Percentiles rank a stretch among this genome's conserved stretches.
Conservation (phyloP, 2,797 vertebrate species). For the Spinibarbus caldwelli region DNA sequence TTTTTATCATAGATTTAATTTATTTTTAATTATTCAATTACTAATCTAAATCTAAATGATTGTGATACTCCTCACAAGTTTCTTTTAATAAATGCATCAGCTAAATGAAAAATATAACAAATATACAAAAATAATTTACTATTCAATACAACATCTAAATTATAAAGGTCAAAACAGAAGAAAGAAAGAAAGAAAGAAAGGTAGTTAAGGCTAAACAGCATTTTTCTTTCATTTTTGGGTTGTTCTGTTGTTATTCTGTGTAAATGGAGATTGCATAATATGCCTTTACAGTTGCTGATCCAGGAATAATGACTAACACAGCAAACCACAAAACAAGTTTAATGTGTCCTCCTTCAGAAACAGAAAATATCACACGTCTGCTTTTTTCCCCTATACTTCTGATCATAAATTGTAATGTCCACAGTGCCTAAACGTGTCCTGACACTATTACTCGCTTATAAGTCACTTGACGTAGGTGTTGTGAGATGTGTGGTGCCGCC, state of each 20-base stretch:
- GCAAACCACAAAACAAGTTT: conserved; percentile 1
- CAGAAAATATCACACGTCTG: not conserved
- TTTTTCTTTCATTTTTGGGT: not conserved
- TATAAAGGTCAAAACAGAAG: not conserved
- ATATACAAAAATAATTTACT: not conserved
- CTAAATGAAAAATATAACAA: not conserved
- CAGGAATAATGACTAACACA: not conserved
- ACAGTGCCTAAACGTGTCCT: not conserved
- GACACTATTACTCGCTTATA: too few species aligned
- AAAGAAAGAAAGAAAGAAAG: not conserved
- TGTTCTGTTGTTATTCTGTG: not conserved
- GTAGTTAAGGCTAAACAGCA: not conserved
- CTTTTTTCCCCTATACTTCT: not conserved
- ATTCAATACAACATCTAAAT: not conserved
- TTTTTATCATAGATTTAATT: not conserved
- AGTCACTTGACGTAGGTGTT: conserved; percentile 3
- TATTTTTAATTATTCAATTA: not conserved
- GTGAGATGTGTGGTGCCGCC: not conserved
- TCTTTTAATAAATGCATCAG: not conserved
- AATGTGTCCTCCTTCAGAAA: not conserved
- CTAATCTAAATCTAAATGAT: not conserved
- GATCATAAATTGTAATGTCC: not conserved
- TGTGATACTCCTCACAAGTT: not conserved
- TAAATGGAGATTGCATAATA: not conserved
- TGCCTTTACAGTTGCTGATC: not conserved